phyloP scores from a whole-genome alignment of 1,140 invertebrate species.

The Trichogramma pretiosum region DNA sequence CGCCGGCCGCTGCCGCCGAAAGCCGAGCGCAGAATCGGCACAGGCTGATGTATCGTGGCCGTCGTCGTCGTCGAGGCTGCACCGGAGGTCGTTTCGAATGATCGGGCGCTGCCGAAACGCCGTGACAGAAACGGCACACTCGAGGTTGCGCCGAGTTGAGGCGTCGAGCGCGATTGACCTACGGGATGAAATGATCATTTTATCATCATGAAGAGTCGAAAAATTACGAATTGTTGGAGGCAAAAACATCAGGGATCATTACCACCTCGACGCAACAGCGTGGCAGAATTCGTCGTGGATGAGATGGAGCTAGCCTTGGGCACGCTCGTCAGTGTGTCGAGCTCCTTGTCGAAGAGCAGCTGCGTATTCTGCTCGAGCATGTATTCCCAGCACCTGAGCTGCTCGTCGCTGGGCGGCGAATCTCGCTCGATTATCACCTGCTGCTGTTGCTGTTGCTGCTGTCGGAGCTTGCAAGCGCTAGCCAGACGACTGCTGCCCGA shows the following conservation, averaged over 20 bases:
- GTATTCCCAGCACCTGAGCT: conserved; percentile 87
- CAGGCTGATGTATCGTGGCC: conserved; percentile 1
- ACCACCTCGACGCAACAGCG: conserved; percentile 11
- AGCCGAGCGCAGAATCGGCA: conserved; percentile 6
- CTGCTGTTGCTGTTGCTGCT: conserved; percentile 22
- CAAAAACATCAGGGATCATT: not conserved
- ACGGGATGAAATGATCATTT: conserved; percentile 36
- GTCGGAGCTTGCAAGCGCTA: conserved; percentile 32
- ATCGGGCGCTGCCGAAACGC: conserved; percentile 69
- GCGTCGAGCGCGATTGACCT: conserved; percentile 42
- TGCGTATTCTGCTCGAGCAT: conserved; percentile 87
- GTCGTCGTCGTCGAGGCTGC: not conserved
- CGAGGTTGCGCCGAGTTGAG: conserved; percentile 29
- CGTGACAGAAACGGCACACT: conserved; percentile 55
- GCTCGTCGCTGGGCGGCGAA: conserved; percentile 63
- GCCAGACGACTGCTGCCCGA: conserved; percentile 36
- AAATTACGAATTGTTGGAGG: not conserved
- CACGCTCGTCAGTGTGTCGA: conserved; percentile 63
- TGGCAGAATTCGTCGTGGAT: no score
- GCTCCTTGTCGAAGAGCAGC: conserved; percentile 75
- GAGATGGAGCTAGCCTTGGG: not conserved
- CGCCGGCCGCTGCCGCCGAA: conserved; percentile 44
- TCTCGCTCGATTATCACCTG: conserved; percentile 53
- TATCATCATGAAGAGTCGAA: conserved; percentile 7
- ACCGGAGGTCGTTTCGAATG: conserved; percentile 51